Evolutionary conservation across 2,888 invertebrate species (phyloP).

Genomic region (Notodonta ziczac): DNA sequence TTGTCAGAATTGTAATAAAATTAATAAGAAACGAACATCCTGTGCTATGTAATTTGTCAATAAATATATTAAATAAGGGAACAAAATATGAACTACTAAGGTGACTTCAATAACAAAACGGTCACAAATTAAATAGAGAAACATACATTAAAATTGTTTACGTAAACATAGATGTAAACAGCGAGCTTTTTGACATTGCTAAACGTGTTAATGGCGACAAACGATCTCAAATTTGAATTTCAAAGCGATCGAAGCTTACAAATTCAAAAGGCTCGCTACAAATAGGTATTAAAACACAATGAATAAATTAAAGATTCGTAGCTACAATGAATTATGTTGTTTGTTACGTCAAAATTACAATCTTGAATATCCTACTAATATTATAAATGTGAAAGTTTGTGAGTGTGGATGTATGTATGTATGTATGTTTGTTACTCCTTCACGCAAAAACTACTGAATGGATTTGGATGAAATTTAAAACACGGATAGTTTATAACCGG

Average conservation of each 20-base stretch:
- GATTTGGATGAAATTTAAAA: no score
- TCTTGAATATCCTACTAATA: no score
- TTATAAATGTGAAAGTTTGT: no score
- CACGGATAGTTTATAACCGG: no score
- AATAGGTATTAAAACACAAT: constrained; percentile 39
- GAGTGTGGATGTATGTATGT: no score
- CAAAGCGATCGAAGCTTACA: constrained; percentile 29
- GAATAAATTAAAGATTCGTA: constrained; percentile 36
- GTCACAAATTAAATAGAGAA: background rate
- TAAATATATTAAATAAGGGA: no score
- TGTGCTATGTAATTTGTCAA: no score
- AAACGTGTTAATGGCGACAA: constrained; percentile 25
- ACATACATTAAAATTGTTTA: background rate
- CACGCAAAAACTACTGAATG: no score
- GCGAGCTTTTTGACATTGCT: constrained; percentile 6
- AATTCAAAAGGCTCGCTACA: constrained; percentile 26
- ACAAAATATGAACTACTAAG: no score
- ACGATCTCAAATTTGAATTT: constrained; percentile 40
- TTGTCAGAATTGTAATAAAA: no score
- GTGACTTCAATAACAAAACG: background rate
- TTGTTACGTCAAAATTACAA: background rate
- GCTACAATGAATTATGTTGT: constrained; percentile 25
- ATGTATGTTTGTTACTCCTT: no score
- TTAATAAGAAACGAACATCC: no score
- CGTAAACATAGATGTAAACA: constrained; percentile 4